Conservation (phyloP, 2,888 invertebrate genomes). For the Dicyrtomina minuta region DNA sequence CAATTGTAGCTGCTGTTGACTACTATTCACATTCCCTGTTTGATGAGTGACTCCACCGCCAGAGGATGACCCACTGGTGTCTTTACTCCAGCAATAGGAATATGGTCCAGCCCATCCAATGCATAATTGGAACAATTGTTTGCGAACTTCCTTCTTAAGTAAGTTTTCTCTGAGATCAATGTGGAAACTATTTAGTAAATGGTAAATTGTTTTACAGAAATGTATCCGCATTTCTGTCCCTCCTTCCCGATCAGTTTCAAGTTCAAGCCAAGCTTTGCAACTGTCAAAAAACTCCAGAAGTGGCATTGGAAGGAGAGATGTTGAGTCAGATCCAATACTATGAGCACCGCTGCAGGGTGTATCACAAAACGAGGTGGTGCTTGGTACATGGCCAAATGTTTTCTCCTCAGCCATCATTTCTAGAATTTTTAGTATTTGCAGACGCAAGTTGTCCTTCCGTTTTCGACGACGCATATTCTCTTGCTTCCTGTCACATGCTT, state of each 20-base stretch:
- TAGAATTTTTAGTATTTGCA: slow-evolving; percentile 87
- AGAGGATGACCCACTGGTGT: slow-evolving; percentile 34
- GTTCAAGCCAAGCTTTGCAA: slow-evolving; percentile 51
- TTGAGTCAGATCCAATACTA: slow-evolving; percentile 36
- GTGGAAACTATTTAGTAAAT: slow-evolving; percentile 47
- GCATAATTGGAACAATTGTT: slow-evolving; percentile 86
- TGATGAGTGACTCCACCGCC: slow-evolving; percentile 44
- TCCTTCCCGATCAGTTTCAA: slow-evolving; percentile 51
- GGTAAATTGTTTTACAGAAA: slow-evolving; percentile 47
- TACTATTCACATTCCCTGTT: not conserved
- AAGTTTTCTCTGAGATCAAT: slow-evolving; percentile 63
- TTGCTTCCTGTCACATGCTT: slow-evolving; percentile 95
- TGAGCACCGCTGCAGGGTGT: slow-evolving; percentile 45
- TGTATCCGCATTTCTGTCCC: slow-evolving; percentile 50
- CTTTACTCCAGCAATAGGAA: slow-evolving; percentile 63
- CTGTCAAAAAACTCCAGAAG: slow-evolving; percentile 50
- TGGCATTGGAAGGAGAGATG: slow-evolving; percentile 38
- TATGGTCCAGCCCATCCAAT: slow-evolving; percentile 92
- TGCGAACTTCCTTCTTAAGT: slow-evolving; percentile 80
- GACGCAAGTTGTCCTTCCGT: slow-evolving; percentile 84
- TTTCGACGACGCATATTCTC: slow-evolving; percentile 91
- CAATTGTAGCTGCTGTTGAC: slow-evolving; percentile 55
- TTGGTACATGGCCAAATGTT: slow-evolving; percentile 68
- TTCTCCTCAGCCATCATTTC: slow-evolving; percentile 89
- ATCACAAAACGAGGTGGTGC: slow-evolving; percentile 34